Evolutionary conservation across 2,888 invertebrate species (phyloP).

Genomic region (Hyppa rectilinea): DNA sequence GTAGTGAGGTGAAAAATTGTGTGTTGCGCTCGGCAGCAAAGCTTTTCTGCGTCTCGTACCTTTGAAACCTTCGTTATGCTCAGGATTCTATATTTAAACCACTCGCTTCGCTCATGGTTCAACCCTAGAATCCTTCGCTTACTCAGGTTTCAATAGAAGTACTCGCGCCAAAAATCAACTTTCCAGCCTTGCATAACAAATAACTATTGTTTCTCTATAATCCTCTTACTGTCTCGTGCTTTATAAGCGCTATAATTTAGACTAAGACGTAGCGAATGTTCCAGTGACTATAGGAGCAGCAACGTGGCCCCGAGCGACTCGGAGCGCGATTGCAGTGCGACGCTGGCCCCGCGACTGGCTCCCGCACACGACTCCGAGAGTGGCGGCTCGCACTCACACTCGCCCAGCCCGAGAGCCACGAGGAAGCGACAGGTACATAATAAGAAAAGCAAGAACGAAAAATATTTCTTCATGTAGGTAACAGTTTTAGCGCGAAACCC

Average conservation of each 20-base stretch:
- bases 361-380: conserved; percentile 95
- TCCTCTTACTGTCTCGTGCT: not conserved
- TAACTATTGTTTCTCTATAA: not conserved
- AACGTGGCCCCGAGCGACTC: conserved; percentile 97
- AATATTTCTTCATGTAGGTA: too few relatives aligned
- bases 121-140: too few relatives aligned
- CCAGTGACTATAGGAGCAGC: conserved; percentile 98
- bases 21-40: too few relatives aligned
- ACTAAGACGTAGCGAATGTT: conserved; percentile 79
- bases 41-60: too few relatives aligned
- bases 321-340: conserved; percentile 95
- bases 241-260: conserved; percentile 19
- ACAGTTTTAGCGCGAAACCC: too few relatives aligned
- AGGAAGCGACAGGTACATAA: conserved; percentile 93
- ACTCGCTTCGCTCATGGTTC: too few relatives aligned
- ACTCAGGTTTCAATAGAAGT: too few relatives aligned
- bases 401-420: conserved; percentile 96
- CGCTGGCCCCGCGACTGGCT: conserved; percentile 86
- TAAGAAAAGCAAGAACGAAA: not conserved
- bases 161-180: too few relatives aligned
- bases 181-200: too few relatives aligned
- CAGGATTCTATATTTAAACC: too few relatives aligned
- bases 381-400: conserved; percentile 92
- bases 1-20: too few relatives aligned
- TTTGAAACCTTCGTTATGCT: too few relatives aligned